Percentiles rank a stretch among this genome's conserved stretches.
Conservation (phyloP, 2,888 invertebrate species). For the Carabus problematicus region DNA sequence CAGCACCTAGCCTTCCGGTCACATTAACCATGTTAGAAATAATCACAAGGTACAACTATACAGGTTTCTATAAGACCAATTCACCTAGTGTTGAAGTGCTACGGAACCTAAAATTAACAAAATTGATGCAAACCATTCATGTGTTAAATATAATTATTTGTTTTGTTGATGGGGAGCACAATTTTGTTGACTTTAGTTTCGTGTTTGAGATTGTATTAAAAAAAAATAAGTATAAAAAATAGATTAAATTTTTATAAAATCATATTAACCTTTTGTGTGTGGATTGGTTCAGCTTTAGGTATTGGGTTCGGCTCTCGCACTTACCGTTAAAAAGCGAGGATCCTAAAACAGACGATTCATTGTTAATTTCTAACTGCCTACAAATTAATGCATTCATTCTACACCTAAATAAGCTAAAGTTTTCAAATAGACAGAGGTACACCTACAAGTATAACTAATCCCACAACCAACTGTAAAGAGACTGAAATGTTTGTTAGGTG, state of each 20-base stretch:
- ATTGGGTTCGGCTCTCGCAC: constrained; percentile 8
- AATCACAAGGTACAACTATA: too few species aligned
- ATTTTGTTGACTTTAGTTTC: constrained; percentile 37
- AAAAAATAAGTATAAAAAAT: constrained; percentile 22
- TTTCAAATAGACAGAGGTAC: not conserved
- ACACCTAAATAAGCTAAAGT: not conserved
- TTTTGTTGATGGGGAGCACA: constrained; percentile 19
- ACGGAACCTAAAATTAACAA: constrained; percentile 34
- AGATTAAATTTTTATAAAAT: constrained; percentile 29
- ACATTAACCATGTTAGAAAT: too few species aligned
- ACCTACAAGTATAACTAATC: not conserved
- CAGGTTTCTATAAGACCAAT: not conserved
- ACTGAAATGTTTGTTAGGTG: too few species aligned
- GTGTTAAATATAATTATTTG: not conserved
- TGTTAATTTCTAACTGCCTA: not conserved
- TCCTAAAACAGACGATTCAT: constrained; percentile 36
- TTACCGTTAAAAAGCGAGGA: constrained; percentile 34
- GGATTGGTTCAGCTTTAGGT: constrained; percentile 22
- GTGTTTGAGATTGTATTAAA: too few species aligned
- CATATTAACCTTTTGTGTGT: constrained; percentile 27
- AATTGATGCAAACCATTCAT: constrained; percentile 17
- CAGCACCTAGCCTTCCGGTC: not conserved
- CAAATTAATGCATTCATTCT: constrained; percentile 16
- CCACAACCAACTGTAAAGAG: not conserved
- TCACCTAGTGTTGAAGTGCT: not conserved